phyloP scores from a whole-genome alignment of 2,797 vertebrate species.

The Hypotaenidia philippensis region DNA sequence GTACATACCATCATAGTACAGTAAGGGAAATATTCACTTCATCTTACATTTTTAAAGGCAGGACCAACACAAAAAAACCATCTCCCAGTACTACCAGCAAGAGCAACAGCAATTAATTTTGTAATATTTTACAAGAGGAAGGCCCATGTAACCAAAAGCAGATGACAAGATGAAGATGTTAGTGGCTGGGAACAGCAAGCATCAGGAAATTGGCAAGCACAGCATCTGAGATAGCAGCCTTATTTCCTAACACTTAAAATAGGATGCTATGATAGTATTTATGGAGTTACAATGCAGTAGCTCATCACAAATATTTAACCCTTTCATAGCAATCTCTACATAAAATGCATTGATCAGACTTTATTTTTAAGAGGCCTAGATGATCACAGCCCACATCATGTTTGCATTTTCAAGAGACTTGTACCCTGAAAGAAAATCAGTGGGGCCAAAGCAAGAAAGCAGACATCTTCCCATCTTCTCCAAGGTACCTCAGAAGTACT shows the following conservation, averaged over 20 bases:
- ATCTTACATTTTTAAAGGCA: background rate
- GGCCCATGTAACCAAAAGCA: background rate
- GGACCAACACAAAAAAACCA: background rate
- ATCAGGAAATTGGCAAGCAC: background rate
- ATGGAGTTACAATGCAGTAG: background rate
- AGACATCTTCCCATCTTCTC: background rate
- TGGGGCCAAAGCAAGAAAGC: background rate
- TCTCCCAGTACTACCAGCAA: background rate
- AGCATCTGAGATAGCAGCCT: background rate
- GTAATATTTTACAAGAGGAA: background rate
- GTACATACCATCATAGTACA: background rate
- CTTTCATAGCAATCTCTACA: background rate
- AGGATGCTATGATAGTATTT: background rate
- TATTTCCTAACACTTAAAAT: background rate
- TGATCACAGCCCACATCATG: background rate
- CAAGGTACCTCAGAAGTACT: background rate
- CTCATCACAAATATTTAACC: background rate
- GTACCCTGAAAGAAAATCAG: background rate
- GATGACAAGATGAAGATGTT: background rate
- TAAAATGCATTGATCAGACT: background rate
- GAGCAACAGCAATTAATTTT: background rate
- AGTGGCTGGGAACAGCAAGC: background rate
- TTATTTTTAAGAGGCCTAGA: background rate
- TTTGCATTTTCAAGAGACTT: background rate
- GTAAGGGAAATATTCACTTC: background rate